Evolutionary conservation across 35 echinoderm and acorn worm genomes (phyloP), one percentile per base, ranked within the genome.

Genomic region (Stichopus chloronotus): DNA sequence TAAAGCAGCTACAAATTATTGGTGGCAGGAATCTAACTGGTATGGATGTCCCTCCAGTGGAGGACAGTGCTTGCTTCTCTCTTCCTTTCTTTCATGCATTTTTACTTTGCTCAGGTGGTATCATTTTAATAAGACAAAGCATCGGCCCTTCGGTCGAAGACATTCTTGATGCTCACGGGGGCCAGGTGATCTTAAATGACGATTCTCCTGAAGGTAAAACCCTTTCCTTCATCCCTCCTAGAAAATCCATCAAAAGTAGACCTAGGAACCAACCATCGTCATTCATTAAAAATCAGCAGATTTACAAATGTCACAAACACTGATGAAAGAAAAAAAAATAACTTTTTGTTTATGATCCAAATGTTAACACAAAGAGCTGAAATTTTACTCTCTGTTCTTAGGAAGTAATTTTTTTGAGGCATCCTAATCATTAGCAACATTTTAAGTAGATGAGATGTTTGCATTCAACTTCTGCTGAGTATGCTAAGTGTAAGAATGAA

Each of bases 91-190:
- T 43, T 74, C 87, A 65, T 52, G 59, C 87, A 54, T 23, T 91
- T 43, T 53, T 91, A 25, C 72, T 91, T 53, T 59, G 56, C 19
- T 58, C 74, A 77, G 76, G 90, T 91, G 96, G 94, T 90, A 94
- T 97, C 25, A 86, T 95, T 43, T 88, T 97, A 59, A 72, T 97
- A 76, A 90, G 96, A 72, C 93, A 95, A 57, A 81, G 78, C 59
- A 86, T 87, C 61, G 87, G 89, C 4, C 94, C 87, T 24, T 97
- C 96, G 4, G 92, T 97, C 58, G 96, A 97, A 59, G 96, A 95
- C n/a, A 97, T 97, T 58, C 76, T 97, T 61, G 96, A 97, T 59
- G 96, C 93, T 7, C 88, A 95, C 68, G 93, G 94, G 9, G 94
- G 91, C 30, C 88, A 94, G 72, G 93, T 92, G 4, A 92, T 97